Evolutionary conservation across 2,888 invertebrate species (phyloP), one percentile per base, ranked within the genome.

Genomic region (Galeopsomyia nigrocyanea): DNA sequence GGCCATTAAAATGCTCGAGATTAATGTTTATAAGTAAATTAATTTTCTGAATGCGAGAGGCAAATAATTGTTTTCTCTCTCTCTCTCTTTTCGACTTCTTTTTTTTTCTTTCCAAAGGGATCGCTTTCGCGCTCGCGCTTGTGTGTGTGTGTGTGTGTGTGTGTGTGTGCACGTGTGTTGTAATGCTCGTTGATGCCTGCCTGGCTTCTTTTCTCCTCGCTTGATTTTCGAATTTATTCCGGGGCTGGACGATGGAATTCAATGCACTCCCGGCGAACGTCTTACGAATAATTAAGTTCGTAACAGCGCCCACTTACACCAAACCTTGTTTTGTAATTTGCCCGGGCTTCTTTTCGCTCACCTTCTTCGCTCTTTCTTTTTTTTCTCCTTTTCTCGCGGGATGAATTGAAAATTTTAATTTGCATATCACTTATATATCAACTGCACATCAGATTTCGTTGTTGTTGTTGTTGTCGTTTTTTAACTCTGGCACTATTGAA

Each of bases 1-100:
- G 71, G 31, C 31, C 62, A 71, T 74, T 74, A 74, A 71, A 74
- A 68, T 62, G 62, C 63, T 47, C 65, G 71, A 68, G 73, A 74
- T 70, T 74, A 70, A 70, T 71, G 64, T 57, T 68, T 71, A 71
- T 65, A 61, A 71, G 74, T 71, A 70, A 71, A 74, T 74, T 74
- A 74, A 74, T 74, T 71, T 68, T 56, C 56, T 56, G 64, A 56
- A 53, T 16, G 51, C 21, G 39, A 53, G 66, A 53, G 56, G 68
- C 57, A 74, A 74, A 71, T 71, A 68, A 75, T 75, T 71, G 71
- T 68, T 71, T 71, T 75, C 70, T 61, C 60, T 68, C 65, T 58
- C 58, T 50, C 60, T 50, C 71, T 50, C 56, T 55, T 57, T 21
- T 7, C 46, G 14, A 46, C 17, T 9, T 57, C 55, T 39, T 39